A percentile compares a stretch with the other conserved stretches of the same genome.
Evolutionary conservation across 2,888 invertebrate genomes (phyloP).

Genomic region (Lycaena phlaeas): DNA sequence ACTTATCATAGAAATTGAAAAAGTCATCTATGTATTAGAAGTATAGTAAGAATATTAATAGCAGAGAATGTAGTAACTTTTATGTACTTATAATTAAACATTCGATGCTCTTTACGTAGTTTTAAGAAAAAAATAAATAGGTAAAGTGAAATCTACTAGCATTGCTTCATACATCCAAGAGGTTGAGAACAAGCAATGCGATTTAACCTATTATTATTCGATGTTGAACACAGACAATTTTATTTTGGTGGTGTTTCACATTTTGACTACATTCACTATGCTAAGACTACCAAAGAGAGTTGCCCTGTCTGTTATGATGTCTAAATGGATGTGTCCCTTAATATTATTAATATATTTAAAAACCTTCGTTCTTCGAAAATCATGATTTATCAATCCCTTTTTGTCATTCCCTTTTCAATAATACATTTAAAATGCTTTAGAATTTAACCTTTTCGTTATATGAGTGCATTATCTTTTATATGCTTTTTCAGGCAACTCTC

Average conservation of each 20-base stretch:
- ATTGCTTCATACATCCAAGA: neutral
- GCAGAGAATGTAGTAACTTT: neutral
- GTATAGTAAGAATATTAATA: constrained; percentile 5
- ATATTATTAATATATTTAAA: neutral
- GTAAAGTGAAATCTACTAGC: neutral
- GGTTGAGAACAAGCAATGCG: neutral
- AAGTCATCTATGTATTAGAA: constrained; percentile 14
- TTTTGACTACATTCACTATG: constrained; percentile 22
- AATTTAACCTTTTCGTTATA: too few relatives aligned
- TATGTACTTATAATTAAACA: neutral
- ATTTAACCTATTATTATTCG: constrained; percentile 22
- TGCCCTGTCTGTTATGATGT: neutral
- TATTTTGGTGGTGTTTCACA: constrained; percentile 55
- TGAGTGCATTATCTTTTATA: too few relatives aligned
- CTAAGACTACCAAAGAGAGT: constrained; percentile 15
- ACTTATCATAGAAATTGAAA: constrained; percentile 19
- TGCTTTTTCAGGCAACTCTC: too few relatives aligned
- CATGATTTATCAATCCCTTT: neutral
- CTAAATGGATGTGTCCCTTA: neutral
- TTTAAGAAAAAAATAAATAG: neutral
- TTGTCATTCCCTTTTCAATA: too few relatives aligned
- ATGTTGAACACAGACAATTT: constrained; percentile 59
- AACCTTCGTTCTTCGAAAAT: neutral
- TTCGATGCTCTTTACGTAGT: neutral
- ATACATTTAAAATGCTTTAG: too few relatives aligned